phyloP scores from a whole-genome alignment of 64 coral and sea anemone species.

The Dendrophyllia cribrosa region DNA sequence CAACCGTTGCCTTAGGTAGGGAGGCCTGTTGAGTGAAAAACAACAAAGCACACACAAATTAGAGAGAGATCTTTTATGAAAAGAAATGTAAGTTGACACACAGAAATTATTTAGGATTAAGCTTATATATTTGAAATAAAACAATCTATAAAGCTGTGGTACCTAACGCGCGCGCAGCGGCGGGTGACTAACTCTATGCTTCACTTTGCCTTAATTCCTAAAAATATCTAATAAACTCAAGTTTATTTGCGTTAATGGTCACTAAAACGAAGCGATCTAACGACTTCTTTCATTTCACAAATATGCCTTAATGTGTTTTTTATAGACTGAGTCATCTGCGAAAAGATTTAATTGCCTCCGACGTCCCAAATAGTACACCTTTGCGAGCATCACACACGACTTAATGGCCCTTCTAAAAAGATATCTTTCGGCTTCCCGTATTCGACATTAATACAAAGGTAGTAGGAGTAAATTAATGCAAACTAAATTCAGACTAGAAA shows the following conservation, averaged over 20 bases:
- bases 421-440: not conserved
- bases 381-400: too few species aligned
- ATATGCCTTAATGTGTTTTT: slow-evolving; percentile 39
- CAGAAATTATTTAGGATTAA: too few species aligned
- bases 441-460: not conserved
- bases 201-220: not conserved
- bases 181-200: too few species aligned
- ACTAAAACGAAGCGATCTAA: not conserved
- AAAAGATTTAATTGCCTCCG: not conserved
- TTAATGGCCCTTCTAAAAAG: not conserved
- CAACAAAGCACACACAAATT: not conserved
- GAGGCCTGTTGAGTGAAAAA: slow-evolving; percentile 56
- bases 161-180: too few species aligned
- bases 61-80: not conserved
- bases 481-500: too few species aligned
- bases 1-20: slow-evolving; percentile 67
- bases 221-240: not conserved
- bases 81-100: too few species aligned
- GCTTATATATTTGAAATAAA: too few species aligned
- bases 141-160: too few species aligned
- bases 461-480: too few species aligned
- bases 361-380: not conserved
- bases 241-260: not conserved
- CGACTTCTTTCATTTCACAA: not conserved
- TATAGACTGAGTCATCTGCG: not conserved